Conservation (phyloP, 2,888 invertebrate genomes). For the Schizotus pectinicornis region DNA sequence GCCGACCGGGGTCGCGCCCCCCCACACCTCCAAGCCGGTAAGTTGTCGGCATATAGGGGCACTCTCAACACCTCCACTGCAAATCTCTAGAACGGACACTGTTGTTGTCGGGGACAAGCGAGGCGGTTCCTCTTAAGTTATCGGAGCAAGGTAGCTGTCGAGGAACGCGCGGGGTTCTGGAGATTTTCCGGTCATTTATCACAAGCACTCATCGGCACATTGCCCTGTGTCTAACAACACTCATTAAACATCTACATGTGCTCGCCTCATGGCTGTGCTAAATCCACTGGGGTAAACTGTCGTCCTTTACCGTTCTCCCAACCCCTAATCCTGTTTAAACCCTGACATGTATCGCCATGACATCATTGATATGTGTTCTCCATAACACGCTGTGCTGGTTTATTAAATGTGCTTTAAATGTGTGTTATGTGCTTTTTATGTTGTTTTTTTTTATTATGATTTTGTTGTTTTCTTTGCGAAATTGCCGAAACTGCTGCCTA, state of each 20-base stretch:
- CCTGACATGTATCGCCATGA: slow-evolving; percentile 43
- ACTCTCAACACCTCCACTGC: slow-evolving; percentile 26
- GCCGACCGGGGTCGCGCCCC: slow-evolving; percentile 55
- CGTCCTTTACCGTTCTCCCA: slow-evolving; percentile 33
- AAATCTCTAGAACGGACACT: slow-evolving; percentile 31
- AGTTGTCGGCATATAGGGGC: slow-evolving; percentile 50
- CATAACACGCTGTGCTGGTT: slow-evolving; percentile 32
- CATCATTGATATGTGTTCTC: slow-evolving; percentile 39
- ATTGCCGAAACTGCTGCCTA: not conserved
- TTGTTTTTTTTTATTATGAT: slow-evolving; percentile 42
- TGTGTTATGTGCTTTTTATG: slow-evolving; percentile 30
- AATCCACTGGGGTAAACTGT: slow-evolving; percentile 48
- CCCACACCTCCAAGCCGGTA: slow-evolving; percentile 59
- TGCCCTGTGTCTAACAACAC: slow-evolving; percentile 57
- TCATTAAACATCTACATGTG: slow-evolving; percentile 55
- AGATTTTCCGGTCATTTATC: slow-evolving; percentile 42
- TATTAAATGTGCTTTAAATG: slow-evolving; percentile 28
- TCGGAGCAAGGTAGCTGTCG: slow-evolving; percentile 4
- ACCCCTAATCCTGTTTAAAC: slow-evolving; percentile 11
- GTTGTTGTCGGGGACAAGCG: not conserved
- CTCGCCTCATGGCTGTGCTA: slow-evolving; percentile 58
- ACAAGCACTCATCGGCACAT: slow-evolving; percentile 56
- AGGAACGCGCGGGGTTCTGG: slow-evolving; percentile 33
- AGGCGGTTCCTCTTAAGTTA: not conserved
- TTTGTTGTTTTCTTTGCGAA: slow-evolving; percentile 39